A percentile compares a stretch with the other conserved stretches of the same genome.
These are phyloP conservation scores for Cyanoliseus patagonus DNA, from an alignment of 2,113 vertebrate genomes.

Conservation along the genomic window DNA sequence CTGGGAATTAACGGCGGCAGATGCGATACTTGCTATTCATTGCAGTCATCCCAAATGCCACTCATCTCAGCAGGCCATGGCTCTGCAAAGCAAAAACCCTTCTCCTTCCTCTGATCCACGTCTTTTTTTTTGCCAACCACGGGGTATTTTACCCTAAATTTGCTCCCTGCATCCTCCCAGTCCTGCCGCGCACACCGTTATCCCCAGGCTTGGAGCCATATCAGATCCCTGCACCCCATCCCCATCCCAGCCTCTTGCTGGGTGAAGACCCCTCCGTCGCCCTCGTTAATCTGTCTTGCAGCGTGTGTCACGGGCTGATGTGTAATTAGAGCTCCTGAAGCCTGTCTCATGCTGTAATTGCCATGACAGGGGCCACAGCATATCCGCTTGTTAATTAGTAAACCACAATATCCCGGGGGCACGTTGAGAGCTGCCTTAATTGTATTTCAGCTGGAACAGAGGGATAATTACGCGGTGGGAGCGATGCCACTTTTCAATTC, in stretches of 20 bases:
- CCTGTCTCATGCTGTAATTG: slow-evolving; percentile 77
- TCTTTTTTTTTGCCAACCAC: neutral
- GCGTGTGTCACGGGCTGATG: slow-evolving; percentile 52
- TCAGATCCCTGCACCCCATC: neutral
- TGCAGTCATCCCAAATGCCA: slow-evolving; percentile 29
- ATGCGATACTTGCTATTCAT: slow-evolving; percentile 30
- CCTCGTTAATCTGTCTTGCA: slow-evolving; percentile 66
- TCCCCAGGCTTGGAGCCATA: neutral
- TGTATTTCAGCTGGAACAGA: slow-evolving; percentile 79
- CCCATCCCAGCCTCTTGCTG: neutral
- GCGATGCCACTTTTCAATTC: slow-evolving; percentile 72
- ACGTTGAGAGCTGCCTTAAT: slow-evolving; percentile 75
- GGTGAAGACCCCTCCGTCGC: slow-evolving; percentile 14
- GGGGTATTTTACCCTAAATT: neutral
- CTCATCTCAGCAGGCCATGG: neutral
- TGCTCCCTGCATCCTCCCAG: neutral
- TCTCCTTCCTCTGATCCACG: neutral
- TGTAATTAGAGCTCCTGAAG: slow-evolving; percentile 68
- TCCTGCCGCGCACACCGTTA: accelerated
- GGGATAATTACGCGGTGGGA: slow-evolving; percentile 75
- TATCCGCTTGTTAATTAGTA: slow-evolving; percentile 84
- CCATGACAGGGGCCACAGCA: slow-evolving; percentile 74
- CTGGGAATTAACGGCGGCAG: neutral
- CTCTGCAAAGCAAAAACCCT: neutral
- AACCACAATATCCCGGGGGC: slow-evolving; percentile 79